These are phyloP conservation scores for Drosophila guanche DNA, from an alignment of 1,140 invertebrate species.

Conservation along the genomic window DNA sequence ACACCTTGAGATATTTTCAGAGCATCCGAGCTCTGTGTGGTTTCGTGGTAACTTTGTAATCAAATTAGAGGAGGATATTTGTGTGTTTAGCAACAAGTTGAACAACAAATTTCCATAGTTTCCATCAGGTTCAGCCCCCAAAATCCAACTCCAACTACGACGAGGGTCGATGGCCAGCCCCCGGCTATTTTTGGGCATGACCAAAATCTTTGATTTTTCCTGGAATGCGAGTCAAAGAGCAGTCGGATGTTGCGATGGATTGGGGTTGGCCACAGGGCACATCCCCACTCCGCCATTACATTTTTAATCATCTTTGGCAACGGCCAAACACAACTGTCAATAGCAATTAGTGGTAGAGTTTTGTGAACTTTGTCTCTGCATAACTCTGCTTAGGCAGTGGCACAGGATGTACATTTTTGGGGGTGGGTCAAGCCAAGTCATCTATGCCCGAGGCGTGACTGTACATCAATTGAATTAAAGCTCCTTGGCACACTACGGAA, in stretches of 20 bases:
- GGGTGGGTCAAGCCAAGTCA: slow-evolving; percentile 50
- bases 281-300: slow-evolving; percentile 44
- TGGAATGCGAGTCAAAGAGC: slow-evolving; percentile 7
- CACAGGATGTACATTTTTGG: background rate
- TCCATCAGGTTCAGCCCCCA: background rate
- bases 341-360: slow-evolving; percentile 57
- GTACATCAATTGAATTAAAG: slow-evolving; percentile 64
- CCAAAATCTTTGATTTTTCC: slow-evolving; percentile 45
- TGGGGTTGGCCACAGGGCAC: slow-evolving; percentile 31
- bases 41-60: slow-evolving; percentile 24
- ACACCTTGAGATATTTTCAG: slow-evolving; percentile 49
- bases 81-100: slow-evolving; percentile 51
- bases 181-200: slow-evolving; percentile 14
- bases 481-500: slow-evolving; percentile 3
- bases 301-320: slow-evolving; percentile 61
- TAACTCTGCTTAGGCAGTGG: background rate
- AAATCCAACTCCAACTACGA: slow-evolving; percentile 7
- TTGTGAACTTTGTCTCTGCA: slow-evolving; percentile 16
- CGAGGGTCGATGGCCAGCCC: slow-evolving; percentile 20
- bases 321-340: slow-evolving; percentile 57
- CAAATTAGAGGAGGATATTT: slow-evolving; percentile 32
- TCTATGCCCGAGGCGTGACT: slow-evolving; percentile 43
- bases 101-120: slow-evolving; percentile 37
- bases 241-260: slow-evolving; percentile 39
- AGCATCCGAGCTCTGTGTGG: slow-evolving; percentile 3